A percentile compares a stretch with the other conserved stretches of the same genome.
These are phyloP conservation scores for Junonia oenone DNA, from an alignment of 2,888 invertebrate genomes.

Conservation along the genomic window DNA sequence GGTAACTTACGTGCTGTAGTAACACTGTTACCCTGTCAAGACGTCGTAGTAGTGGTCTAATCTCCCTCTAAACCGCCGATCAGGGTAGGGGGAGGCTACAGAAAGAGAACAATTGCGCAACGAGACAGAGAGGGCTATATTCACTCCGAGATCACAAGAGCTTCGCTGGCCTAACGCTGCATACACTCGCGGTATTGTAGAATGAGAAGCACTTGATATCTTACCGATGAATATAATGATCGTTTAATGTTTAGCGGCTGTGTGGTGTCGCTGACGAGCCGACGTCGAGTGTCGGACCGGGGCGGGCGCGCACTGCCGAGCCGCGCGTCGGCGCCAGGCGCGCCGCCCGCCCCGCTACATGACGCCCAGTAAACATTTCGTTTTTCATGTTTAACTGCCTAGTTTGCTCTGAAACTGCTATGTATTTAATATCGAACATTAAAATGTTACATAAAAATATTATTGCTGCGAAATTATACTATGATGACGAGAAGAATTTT, in stretches of 20 bases:
- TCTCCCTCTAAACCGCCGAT: constrained; percentile 55
- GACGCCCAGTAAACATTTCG: constrained; percentile 52
- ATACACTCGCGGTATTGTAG: constrained; percentile 51
- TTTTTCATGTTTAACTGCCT: constrained; percentile 36
- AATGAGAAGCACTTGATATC: constrained; percentile 51
- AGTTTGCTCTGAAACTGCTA: constrained; percentile 5
- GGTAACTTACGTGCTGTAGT: constrained; percentile 62
- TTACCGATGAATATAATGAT: constrained; percentile 74
- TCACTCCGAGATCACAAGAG: constrained; percentile 38
- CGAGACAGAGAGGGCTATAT: constrained; percentile 50
- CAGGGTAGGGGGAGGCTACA: constrained; percentile 33
- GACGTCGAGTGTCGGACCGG: constrained; percentile 79
- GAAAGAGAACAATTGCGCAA: constrained; percentile 54
- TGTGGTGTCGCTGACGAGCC: constrained; percentile 76
- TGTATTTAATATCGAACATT: constrained; percentile 15
- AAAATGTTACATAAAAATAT: background rate
- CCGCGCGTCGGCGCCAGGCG: constrained; percentile 36
- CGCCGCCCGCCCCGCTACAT: constrained; percentile 38
- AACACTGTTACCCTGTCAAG: constrained; percentile 50
- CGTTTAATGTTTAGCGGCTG: constrained; percentile 63
- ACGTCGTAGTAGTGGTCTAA: constrained; percentile 45
- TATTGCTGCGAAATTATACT: background rate
- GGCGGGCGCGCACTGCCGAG: constrained; percentile 74
- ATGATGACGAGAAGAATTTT: background rate
- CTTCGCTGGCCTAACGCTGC: constrained; percentile 1